Conservation (phyloP, 2,888 invertebrate species). For the Adelognathus sp. region DNA sequence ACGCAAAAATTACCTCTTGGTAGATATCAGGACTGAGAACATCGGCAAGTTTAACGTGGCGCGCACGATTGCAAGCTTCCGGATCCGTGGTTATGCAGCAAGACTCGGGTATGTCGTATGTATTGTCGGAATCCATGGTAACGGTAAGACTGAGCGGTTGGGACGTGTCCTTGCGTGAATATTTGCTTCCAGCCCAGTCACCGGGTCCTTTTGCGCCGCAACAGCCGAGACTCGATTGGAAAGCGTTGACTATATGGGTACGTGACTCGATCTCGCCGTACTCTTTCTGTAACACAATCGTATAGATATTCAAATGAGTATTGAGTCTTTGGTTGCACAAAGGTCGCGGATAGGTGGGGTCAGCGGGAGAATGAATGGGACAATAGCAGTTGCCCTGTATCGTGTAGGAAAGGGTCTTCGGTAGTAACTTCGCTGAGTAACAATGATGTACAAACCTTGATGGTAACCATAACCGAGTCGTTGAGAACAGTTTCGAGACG, state of each 20-base stretch:
- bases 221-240: conserved; percentile 85
- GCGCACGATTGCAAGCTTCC: conserved; percentile 82
- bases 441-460: conserved; percentile 71
- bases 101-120: conserved; percentile 85
- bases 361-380: neutral
- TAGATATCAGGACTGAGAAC: conserved; percentile 81
- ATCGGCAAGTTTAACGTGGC: conserved; percentile 81
- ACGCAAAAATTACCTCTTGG: conserved; percentile 81
- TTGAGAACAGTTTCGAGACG: conserved; percentile 86
- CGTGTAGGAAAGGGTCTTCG: too few species aligned
- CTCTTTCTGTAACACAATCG: conserved; percentile 70
- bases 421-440: neutral
- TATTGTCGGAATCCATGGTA: conserved; percentile 77
- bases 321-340: neutral
- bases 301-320: neutral
- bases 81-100: conserved; percentile 84
- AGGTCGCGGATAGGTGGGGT: neutral
- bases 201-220: conserved; percentile 89
- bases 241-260: conserved; percentile 73
- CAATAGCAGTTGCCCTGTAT: too few species aligned
- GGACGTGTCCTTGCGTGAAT: conserved; percentile 82
- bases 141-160: conserved; percentile 82
- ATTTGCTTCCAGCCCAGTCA: conserved; percentile 88
- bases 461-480: conserved; percentile 76
- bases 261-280: conserved; percentile 72